Evolutionary conservation across 2,113 vertebrate species (phyloP).

Genomic region (Callionymus lyra): DNA sequence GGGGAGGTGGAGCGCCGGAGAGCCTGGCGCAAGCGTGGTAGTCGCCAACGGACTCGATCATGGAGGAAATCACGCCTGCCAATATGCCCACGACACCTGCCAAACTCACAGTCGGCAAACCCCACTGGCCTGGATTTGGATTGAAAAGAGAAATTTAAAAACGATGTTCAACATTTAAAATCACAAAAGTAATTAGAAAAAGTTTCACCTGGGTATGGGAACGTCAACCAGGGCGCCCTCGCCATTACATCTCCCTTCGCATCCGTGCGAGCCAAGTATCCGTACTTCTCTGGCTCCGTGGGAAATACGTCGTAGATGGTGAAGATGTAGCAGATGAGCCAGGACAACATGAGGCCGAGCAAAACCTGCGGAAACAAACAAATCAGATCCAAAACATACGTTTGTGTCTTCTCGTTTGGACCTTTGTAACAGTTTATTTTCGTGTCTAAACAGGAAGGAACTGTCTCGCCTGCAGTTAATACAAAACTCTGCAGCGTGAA

Average conservation of each 20-base stretch:
- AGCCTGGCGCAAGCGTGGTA: constrained; percentile 90
- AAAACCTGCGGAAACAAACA: constrained; percentile 70
- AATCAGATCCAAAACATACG: background rate
- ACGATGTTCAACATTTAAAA: background rate
- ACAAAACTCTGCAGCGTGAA: too few species aligned
- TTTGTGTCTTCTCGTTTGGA: too few species aligned
- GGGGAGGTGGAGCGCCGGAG: constrained; percentile 82
- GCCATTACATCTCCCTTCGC: constrained; percentile 70
- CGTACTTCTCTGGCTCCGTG: constrained; percentile 63
- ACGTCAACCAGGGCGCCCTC: constrained; percentile 80
- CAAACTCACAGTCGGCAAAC: constrained; percentile 80
- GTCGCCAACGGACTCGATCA: constrained; percentile 92
- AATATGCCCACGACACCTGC: constrained; percentile 89
- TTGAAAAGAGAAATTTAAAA: background rate
- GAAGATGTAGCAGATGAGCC: constrained; percentile 81
- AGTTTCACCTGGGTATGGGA: constrained; percentile 91
- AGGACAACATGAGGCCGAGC: constrained; percentile 81
- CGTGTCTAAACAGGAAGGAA: too few species aligned
- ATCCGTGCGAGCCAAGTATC: constrained; percentile 83
- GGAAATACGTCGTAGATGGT: constrained; percentile 74
- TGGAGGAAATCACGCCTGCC: constrained; percentile 87
- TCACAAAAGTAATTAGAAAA: accelerated
- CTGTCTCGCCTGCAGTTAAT: too few species aligned
- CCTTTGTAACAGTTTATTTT: too few species aligned
- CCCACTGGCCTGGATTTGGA: constrained; percentile 82